Conservation (phyloP, 2,113 vertebrate species). For the Crotalus helleri region DNA sequence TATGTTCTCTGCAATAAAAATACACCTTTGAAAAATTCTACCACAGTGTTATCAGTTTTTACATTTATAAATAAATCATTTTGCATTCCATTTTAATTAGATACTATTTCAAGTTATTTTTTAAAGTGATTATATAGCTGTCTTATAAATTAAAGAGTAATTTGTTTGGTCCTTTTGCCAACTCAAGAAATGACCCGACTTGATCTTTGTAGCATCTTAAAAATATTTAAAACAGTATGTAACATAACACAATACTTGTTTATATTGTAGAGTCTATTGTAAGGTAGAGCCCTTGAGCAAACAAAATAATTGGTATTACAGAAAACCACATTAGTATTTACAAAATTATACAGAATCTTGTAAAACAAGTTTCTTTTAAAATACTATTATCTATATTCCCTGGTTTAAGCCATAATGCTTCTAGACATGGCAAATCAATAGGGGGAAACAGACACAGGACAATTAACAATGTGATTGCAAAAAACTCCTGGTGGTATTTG, state of each 20-base stretch:
- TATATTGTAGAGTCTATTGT: background rate
- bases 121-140: background rate
- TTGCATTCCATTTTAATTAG: background rate
- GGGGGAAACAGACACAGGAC: slow-evolving; percentile 26
- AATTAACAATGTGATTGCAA: slow-evolving; percentile 6
- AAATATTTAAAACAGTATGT: background rate
- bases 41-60: background rate
- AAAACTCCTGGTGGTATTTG: slow-evolving; percentile 2
- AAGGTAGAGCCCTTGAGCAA: background rate
- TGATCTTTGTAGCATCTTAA: background rate
- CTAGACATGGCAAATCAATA: background rate
- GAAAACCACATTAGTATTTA: background rate
- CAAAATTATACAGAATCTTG: background rate
- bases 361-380: background rate
- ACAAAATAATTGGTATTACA: background rate
- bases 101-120: background rate
- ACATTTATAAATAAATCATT: background rate
- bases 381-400: background rate
- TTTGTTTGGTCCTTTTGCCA: background rate
- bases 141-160: background rate
- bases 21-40: background rate
- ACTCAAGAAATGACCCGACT: background rate
- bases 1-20: slow-evolving; percentile 79
- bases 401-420: background rate
- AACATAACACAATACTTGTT: background rate